Percentiles rank a stretch among this genome's conserved stretches.
These are phyloP conservation scores for Meganola albula DNA, from an alignment of 2,888 invertebrate species.

Conservation along the genomic window DNA sequence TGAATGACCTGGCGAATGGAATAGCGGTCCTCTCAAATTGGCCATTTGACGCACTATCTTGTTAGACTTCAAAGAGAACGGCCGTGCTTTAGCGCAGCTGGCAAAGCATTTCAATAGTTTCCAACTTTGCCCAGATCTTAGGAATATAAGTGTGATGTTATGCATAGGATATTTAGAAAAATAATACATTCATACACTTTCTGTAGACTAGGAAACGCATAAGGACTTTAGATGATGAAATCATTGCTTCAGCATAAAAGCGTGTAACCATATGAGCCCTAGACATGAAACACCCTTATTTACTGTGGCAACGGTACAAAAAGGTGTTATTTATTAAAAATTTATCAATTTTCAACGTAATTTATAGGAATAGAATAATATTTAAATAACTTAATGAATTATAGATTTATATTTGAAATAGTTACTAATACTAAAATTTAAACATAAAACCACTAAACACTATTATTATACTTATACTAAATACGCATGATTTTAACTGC, in stretches of 20 bases:
- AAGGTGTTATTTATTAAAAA: no score
- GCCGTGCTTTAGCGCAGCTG: no score
- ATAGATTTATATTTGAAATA: constrained; percentile 16
- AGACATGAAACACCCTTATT: not conserved
- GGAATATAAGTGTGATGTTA: no score
- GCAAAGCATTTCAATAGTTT: no score
- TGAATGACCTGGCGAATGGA: no score
- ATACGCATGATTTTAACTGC: constrained; percentile 13
- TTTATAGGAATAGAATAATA: constrained; percentile 14
- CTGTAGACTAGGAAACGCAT: not conserved
- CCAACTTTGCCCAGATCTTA: no score
- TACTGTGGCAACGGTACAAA: not conserved
- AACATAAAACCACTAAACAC: constrained; percentile 32
- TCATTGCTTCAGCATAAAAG: not conserved
- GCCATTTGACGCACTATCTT: no score
- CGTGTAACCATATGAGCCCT: not conserved
- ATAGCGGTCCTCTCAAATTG: no score
- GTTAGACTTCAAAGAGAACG: no score
- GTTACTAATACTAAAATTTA: constrained; percentile 26
- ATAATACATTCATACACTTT: not conserved
- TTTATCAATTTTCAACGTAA: no score
- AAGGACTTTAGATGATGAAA: not conserved
- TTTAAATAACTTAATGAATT: constrained; percentile 5
- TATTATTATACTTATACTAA: constrained; percentile 24
- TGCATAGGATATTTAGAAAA: no score